Conservation (phyloP, 2,888 invertebrate species). For the Linhomoeus sp. region DNA sequence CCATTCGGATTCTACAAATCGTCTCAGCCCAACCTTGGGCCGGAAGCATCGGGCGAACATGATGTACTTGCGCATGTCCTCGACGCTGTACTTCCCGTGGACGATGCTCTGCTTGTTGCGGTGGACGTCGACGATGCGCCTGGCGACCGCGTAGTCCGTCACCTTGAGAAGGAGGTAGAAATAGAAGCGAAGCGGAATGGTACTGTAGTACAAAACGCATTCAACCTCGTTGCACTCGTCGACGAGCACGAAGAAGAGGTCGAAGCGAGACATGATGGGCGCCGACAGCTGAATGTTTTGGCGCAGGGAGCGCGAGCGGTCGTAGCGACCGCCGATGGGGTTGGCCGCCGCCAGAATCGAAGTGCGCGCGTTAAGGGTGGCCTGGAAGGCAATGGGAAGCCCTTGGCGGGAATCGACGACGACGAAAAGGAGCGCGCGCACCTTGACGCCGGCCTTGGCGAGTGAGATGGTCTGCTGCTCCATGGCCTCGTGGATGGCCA, state of each 20-base stretch:
- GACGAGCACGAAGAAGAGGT: conserved; percentile 88
- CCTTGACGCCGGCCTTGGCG: conserved; percentile 53
- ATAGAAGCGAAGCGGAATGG: not conserved
- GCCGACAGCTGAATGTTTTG: conserved; percentile 64
- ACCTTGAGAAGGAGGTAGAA: conserved; percentile 37
- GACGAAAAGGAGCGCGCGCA: not conserved
- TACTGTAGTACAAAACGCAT: conserved; percentile 1
- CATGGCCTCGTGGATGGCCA: conserved; percentile 99
- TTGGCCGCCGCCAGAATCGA: conserved; percentile 96
- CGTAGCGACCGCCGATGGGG: conserved; percentile 89
- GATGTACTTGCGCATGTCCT: conserved; percentile 82
- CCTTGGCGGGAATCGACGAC: not conserved
- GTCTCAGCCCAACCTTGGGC: conserved; percentile 45
- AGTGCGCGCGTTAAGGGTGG: conserved; percentile 86
- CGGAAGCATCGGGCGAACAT: conserved; percentile 87
- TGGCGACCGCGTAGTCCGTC: conserved; percentile 85
- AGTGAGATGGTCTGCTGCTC: conserved; percentile 98
- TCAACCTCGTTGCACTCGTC: conserved; percentile 75
- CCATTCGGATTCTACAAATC: too few relatives aligned
- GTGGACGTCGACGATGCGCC: conserved; percentile 82
- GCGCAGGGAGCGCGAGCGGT: conserved; percentile 67
- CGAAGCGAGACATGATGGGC: conserved; percentile 96
- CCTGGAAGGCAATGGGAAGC: conserved; percentile 35
- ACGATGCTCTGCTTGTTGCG: conserved; percentile 37
- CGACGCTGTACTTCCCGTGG: conserved; percentile 59